Evolutionary conservation across 2,888 invertebrate species (phyloP), one percentile per base, ranked within the genome.

Genomic region (Pristionchus arcanus): DNA sequence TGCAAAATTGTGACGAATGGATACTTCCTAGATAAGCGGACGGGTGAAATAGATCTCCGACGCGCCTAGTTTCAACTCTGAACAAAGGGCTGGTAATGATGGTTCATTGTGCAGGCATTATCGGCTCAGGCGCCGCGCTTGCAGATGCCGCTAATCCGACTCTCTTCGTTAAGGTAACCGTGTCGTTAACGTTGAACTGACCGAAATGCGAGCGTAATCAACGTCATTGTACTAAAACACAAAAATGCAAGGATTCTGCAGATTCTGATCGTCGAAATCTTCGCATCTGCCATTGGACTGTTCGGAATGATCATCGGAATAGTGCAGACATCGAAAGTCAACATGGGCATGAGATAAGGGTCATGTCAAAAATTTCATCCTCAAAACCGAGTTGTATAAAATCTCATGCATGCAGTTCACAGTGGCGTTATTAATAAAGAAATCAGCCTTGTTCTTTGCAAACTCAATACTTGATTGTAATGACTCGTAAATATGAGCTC

Each of bases 231-330:
- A 3, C 42, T 5, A 3, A 42, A 42, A 3, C 3, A 42, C 42
- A 42, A 42, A 42, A 42, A 3, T 42, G 42, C 13, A 25, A 19
- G 2, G 49, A 81, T 49, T 1, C 42, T 74, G 7, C 87, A 87
- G 96, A 98, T 99, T 95, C 97, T 99, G 77, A 98, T 99, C 95
- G 97, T 99, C 83, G 99, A 99, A 96, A 99, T 99, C 96, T 99
- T 99, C 95, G 99, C 98, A 90, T 98, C 98, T 95, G 99, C 99
- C 94, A 99, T 99, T 95, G 99, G 99, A 95, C 97, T 99, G 37
- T 99, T 99, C 96, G 99, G 99, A 89, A 97, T 99, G 90, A 99
- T 99, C 96, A 98, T 99, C 92, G 98, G 98, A 93, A 98, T 99
- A 87, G 94, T 94, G 84, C 94, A 93, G 91, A 93, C 93, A 59